Evolutionary conservation across 2,797 vertebrate species (phyloP), one percentile per base, ranked within the genome.

Genomic region (Distichodus sexfasciatus): DNA sequence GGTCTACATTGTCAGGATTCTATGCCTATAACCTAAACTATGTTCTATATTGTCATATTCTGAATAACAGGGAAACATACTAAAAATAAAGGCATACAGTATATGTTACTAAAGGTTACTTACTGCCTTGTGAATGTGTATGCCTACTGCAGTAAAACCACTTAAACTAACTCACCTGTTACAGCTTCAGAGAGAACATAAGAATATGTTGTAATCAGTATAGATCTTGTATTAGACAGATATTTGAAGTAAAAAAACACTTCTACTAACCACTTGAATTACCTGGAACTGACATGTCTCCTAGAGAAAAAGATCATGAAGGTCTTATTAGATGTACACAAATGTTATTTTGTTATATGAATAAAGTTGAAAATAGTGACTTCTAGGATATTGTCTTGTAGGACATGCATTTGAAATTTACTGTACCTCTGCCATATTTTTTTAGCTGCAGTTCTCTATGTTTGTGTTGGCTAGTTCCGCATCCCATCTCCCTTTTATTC

Each of bases 401-500:
- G 4, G 4, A 4, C 10, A 4, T 4, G 31, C 10, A 9, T 35
- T 17, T 17, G 4, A 14, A 17, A 3, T 47, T 17, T 47, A 6
- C 1, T 55, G 14, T 69, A 69, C 67, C 92, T 81, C 79, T 91
- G 74, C 94, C 84, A 64, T 81, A 81, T 69, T 91, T 93, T 82
- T 87, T 84, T 66, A 85, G 82, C 78, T 83, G 81, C 46, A 47
- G 35, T 43, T 81, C 69, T 44, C 72, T 21, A 80, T 83, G 41
- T 50, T 75, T 19, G 80, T 85, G 43, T 71, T 88, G 88, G 53
- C 92, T 89, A 71, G 79, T 72, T 43, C 91, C 84, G 40, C 92
- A 93, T 87, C 96, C 96, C 94, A 97, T 96, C 81, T 84, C 78
- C 81, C 75, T 79, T 26, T 75, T 11, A 66, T 65, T 62, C 71